Evolutionary conservation across 2,888 invertebrate genomes (phyloP), one percentile per base, ranked within the genome.

Genomic region (Aphrophora alni): DNA sequence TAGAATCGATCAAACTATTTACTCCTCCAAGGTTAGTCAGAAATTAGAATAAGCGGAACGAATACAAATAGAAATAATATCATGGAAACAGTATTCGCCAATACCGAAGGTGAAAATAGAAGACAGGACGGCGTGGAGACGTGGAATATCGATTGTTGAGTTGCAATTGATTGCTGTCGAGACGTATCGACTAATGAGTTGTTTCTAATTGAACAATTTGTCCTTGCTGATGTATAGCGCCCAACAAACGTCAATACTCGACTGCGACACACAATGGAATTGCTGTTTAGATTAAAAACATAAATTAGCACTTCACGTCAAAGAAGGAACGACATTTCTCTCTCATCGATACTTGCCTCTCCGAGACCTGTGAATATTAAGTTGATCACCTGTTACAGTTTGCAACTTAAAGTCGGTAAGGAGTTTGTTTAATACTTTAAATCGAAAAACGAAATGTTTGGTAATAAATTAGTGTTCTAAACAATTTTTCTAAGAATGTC

Each of bases 181-280:
- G 59, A 59, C n/a, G 59, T 59, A 59, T 59, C 59, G 59, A 59
- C 21, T 59, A 59, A 59, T 59, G 59, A 59, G 59, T 59, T 59
- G 59, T 59, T n/a, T 59, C 59, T 59, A 59, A 59, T 59, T 59
- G 59, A 59, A 59, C 59, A 59, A 59, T 59, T 59, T 59, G 59
- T 59, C 59, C 59, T 59, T 7, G 59, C 59, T 59, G 59, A 59
- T 21, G 21, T 59, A 59, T 59, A 59, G 21, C n/a, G 59, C 59
- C 21, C 59, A 21, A 59, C 59, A 59, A 59, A 59, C 59, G 59
- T 59, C 59, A 59, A 59, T 59, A 59, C 59, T n/a, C 59, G 21
- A 59, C 59, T 59, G 59, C 59, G 59, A 59, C 59, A 21, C 59
- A 59, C 59, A 59, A 59, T 59, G 59, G 21, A n/a, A 59, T 59